Conservation (phyloP, 2,888 invertebrate species). For the Macaria notata region DNA sequence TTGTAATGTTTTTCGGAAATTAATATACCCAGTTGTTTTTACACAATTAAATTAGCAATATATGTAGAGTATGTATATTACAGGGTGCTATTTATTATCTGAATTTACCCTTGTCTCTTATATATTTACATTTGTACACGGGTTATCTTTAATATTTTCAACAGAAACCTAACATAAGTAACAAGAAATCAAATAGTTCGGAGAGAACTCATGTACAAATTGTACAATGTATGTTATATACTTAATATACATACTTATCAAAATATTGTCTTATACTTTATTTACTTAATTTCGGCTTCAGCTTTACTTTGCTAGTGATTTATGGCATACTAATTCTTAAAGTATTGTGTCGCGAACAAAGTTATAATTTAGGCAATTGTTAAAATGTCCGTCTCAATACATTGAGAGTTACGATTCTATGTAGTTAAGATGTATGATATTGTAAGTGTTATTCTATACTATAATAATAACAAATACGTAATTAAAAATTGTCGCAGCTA, state of each 20-base stretch:
- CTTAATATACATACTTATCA: too few relatives aligned
- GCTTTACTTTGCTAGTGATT: conserved; percentile 59
- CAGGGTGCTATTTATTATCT: too few relatives aligned
- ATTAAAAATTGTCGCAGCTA: conserved; percentile 33
- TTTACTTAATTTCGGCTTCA: conserved; percentile 52
- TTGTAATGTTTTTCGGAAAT: neutral
- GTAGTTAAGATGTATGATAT: conserved; percentile 43
- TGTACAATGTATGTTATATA: too few relatives aligned
- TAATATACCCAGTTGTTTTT: too few relatives aligned
- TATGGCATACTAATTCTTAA: conserved; percentile 45
- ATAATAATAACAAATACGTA: conserved; percentile 43
- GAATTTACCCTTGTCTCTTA: too few relatives aligned
- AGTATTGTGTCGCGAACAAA: conserved; percentile 43
- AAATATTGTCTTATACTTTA: neutral
- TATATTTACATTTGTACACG: too few relatives aligned
- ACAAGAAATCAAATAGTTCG: too few relatives aligned
- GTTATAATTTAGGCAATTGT: conserved; percentile 42
- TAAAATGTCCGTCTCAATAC: conserved; percentile 35
- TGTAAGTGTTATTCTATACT: conserved; percentile 48
- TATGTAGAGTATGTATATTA: too few relatives aligned
- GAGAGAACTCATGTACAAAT: too few relatives aligned
- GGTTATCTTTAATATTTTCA: too few relatives aligned
- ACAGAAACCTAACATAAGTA: too few relatives aligned
- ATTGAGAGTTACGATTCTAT: conserved; percentile 42
- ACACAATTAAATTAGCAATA: too few relatives aligned